Conservation (phyloP, 2,113 vertebrate genomes). For the Psittacula cyanocephala region DNA sequence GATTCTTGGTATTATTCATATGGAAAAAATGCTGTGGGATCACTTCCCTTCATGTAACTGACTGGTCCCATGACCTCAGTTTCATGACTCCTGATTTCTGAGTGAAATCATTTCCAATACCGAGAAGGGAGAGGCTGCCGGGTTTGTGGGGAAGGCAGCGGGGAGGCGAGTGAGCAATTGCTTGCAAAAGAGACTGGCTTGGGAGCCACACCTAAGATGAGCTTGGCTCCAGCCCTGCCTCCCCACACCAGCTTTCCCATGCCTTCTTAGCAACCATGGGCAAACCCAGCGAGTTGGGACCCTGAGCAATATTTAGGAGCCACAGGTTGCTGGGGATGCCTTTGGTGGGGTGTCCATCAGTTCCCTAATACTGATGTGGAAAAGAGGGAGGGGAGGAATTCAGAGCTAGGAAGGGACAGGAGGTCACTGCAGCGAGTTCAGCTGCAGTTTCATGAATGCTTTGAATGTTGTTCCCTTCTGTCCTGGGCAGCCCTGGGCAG, state of each 20-base stretch:
- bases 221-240: not conserved
- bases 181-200: not conserved
- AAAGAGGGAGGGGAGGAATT: not conserved
- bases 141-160: not conserved
- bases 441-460: not conserved
- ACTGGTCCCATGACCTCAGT: not conserved
- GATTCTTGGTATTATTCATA: not conserved
- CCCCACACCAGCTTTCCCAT: not conserved
- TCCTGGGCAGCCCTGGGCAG: not conserved
- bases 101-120: not conserved
- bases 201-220: not conserved
- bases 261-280: not conserved
- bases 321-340: not conserved
- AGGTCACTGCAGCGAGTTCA: not conserved
- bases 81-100: not conserved
- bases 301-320: not conserved
- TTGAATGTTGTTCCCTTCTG: not conserved
- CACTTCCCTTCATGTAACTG: not conserved
- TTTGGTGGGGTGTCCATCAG: not conserved
- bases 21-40: slow-evolving; percentile 32
- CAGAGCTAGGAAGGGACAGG: not conserved
- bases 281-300: rapidly evolving
- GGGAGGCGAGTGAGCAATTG: not conserved
- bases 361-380: not conserved
- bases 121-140: slow-evolving; percentile 7